Evolutionary conservation across 1,140 invertebrate species (phyloP), one percentile per base, ranked within the genome.

Genomic region (Eciton burchellii): DNA sequence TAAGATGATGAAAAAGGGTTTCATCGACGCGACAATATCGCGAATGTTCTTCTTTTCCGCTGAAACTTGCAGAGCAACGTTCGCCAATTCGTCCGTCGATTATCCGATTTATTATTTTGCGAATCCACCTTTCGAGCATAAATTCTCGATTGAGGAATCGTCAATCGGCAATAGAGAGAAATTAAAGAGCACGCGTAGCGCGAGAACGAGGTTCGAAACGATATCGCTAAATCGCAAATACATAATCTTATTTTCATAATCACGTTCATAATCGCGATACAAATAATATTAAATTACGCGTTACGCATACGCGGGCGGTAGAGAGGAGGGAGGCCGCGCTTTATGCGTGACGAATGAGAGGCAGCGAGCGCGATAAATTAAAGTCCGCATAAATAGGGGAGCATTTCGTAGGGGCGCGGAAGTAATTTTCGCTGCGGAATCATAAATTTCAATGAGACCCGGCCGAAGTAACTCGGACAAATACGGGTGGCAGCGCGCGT

Each of bases 1-100:
- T 60, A 63, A 62, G 56, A 81, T 41, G 68, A 57, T 82, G 77
- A 83, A 83, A 83, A 83, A 74, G 60, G 54, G 45, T 29, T 73
- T 83, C 43, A 47, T 35, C 52, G 68, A 47, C 66, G 43, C 82
- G 59, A 85, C 65, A 72, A 41, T 41, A 43, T 29, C 65, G n/a
- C n/a, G 71, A 77, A 62, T 26, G 66, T 66, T 82, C 43, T 14
- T 82, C 56, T 77, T 77, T 77, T n/a, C 47, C 60, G 47, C 49
- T 19, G 41, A 21, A 68, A 43, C 70, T 79, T 79, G 56, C 41
- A 79, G 35, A 57, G 26, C n/a, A 41, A 5, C 57, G 29, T 59
- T 49, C 4, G 43, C 59, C 57, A 49, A 19, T 21, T 16, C 74
- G 49, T 70, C 63, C 19, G 21, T 35, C 52, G 62, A 79, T 79